phyloP scores from a whole-genome alignment of 2,113 vertebrate species.

The Ochotona princeps region DNA sequence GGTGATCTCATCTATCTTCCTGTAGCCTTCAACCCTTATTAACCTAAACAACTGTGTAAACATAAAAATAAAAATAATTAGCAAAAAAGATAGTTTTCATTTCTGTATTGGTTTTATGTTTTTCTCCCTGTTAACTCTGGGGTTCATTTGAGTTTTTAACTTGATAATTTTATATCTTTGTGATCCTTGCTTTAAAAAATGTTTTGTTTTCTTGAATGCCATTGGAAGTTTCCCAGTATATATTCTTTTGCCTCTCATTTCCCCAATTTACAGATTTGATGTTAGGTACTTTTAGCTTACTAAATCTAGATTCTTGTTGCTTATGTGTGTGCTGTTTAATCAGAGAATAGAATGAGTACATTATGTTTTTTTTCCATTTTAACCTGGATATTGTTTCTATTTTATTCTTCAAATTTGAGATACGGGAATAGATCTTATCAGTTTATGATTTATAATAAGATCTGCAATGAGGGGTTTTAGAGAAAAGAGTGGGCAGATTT shows the following conservation, averaged over 20 bases:
- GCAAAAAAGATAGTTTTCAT: background rate
- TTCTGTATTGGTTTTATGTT: background rate
- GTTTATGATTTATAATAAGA: conserved; percentile 17
- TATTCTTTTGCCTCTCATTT: conserved; percentile 48
- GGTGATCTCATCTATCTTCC: too few species aligned
- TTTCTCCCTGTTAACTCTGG: background rate
- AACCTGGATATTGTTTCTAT: background rate
- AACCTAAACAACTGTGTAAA: too few species aligned
- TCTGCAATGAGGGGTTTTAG: conserved; percentile 1
- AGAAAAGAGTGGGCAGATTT: background rate
- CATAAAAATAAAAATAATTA: too few species aligned
- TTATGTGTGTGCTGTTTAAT: background rate
- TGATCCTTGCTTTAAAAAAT: conserved; percentile 40
- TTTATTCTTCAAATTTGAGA: conserved; percentile 51
- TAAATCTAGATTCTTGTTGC: conserved; percentile 29
- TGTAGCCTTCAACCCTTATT: background rate
- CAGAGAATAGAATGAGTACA: background rate
- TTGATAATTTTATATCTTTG: conserved; percentile 43
- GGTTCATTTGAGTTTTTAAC: conserved; percentile 30
- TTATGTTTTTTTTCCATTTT: conserved; percentile 35
- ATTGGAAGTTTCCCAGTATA: background rate
- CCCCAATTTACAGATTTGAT: background rate
- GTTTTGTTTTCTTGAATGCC: conserved; percentile 35
- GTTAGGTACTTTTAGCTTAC: conserved; percentile 31
- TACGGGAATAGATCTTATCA: background rate